A percentile compares a stretch with the other conserved stretches of the same genome.
These are phyloP conservation scores for Phocides pigmalion DNA, from an alignment of 1,140 invertebrate species.

Conservation along the genomic window DNA sequence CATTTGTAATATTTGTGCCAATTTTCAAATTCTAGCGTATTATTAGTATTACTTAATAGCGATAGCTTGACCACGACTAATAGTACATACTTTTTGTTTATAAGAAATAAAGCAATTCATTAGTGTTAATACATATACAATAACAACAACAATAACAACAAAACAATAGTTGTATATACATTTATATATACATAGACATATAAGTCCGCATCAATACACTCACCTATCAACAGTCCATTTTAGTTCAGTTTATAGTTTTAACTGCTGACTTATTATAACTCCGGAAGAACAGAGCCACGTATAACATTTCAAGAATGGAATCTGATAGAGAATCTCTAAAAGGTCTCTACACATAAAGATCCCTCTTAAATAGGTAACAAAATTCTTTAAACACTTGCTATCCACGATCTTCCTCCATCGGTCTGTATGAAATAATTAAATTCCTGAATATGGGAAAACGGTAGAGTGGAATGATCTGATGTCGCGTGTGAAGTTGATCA, in stretches of 20 bases:
- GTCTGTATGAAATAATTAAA: neutral
- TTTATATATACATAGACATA: too few relatives aligned
- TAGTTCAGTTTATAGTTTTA: neutral
- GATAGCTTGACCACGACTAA: too few relatives aligned
- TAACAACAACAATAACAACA: too few relatives aligned
- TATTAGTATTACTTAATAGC: too few relatives aligned
- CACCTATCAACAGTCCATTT: slow-evolving; percentile 4
- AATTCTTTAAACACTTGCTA: neutral
- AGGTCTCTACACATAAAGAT: neutral
- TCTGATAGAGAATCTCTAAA: neutral
- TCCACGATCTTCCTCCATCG: neutral
- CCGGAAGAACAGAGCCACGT: neutral
- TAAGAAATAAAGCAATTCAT: too few relatives aligned
- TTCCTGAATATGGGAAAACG: neutral
- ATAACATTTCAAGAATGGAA: neutral
- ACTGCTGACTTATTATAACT: neutral
- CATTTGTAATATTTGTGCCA: too few relatives aligned
- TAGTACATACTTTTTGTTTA: too few relatives aligned
- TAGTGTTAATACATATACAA: too few relatives aligned
- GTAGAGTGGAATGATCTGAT: neutral
- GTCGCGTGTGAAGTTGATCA: slow-evolving; percentile 33
- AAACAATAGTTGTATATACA: too few relatives aligned
- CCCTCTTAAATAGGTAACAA: too few relatives aligned
- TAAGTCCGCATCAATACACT: neutral
- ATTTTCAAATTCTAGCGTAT: too few relatives aligned